Base-by-base conservation (phyloP, 1,140 invertebrate genomes). In the Holotrichia oblita region DNA sequence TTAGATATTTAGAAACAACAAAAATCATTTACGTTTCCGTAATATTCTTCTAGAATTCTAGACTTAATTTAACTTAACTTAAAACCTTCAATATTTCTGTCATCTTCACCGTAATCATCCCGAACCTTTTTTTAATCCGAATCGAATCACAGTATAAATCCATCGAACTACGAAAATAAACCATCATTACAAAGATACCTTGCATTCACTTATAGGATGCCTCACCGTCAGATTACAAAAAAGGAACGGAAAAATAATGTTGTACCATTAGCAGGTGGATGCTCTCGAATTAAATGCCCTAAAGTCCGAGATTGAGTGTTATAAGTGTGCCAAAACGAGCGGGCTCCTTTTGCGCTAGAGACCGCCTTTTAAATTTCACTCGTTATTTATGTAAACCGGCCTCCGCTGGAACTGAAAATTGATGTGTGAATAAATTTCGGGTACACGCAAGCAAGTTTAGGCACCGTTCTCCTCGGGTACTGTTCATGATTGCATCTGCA, bases 251-350 rank as follows among this genome's bases (percentile, higher is more conserved):
- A 48, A 48, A 17, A 10, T 17, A 6, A 48, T 34, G 27, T 34
- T 34, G 44, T 10, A 48, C 10, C 44, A 48, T 17, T 10, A 48
- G 44, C 44, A 48, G 44, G 44, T 48, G 44, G 44, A 48, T 48
- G n/a, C n/a, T 48, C 44, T 17, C n/a, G n/a, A 48, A 48, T 48
- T 48, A 48, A 48, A 48, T 48, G 44, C 44, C 44, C 44, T 17
- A 14, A 48, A 48, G 44, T 14, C 44, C n/a, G n/a, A 48, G n/a
- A 48, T 48, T 48, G 44, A 48, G 44, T 48, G 44, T 48, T 48
- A 48, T 48, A 48, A 48, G 44, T 48, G 44, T 48, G 44, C 44
- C 44, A 48, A 48, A 48, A 48, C n/a, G 44, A 48, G 44, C 44
- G 44, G 44, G 44, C 7, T 17, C 44, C 44, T 48, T 48, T 48